Conservation (phyloP, 2,797 vertebrate species). For the Xenentodon cancila region DNA sequence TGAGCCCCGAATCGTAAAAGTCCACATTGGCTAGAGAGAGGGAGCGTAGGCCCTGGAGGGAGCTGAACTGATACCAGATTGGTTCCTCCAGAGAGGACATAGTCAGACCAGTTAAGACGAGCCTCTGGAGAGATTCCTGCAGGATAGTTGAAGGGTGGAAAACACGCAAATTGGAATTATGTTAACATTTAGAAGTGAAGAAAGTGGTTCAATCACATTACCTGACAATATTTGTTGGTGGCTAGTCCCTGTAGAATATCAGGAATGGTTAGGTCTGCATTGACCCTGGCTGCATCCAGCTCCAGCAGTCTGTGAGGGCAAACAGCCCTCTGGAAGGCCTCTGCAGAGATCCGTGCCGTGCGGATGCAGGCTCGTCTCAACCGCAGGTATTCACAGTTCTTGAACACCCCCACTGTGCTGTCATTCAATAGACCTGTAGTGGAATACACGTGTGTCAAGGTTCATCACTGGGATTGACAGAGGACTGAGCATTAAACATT, state of each 20-base stretch:
- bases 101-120: conserved; percentile 94
- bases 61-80: conserved; percentile 88
- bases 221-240: conserved; percentile 93
- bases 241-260: conserved; percentile 95
- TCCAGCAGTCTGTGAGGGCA: conserved; percentile 95
- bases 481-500: too few relatives aligned
- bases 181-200: background rate
- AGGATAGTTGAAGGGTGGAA: background rate
- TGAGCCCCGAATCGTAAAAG: conserved; percentile 95
- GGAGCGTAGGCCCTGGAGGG: conserved; percentile 89
- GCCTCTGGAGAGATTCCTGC: conserved; percentile 91
- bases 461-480: too few relatives aligned
- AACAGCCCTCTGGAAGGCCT: conserved; percentile 94
- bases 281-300: conserved; percentile 94
- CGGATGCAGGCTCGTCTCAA: conserved; percentile 93
- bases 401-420: conserved; percentile 94
- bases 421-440: conserved; percentile 91
- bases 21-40: conserved; percentile 95
- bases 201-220: conserved; percentile 10
- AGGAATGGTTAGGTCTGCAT: conserved; percentile 96
- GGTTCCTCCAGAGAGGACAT: conserved; percentile 96
- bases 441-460: background rate
- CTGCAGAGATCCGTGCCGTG: conserved; percentile 95
- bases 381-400: conserved; percentile 90
- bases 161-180: background rate